A percentile compares a stretch with the other conserved stretches of the same genome.
Evolutionary conservation across 2,888 invertebrate genomes (phyloP).

Genomic region (Leptura quadrifasciata): DNA sequence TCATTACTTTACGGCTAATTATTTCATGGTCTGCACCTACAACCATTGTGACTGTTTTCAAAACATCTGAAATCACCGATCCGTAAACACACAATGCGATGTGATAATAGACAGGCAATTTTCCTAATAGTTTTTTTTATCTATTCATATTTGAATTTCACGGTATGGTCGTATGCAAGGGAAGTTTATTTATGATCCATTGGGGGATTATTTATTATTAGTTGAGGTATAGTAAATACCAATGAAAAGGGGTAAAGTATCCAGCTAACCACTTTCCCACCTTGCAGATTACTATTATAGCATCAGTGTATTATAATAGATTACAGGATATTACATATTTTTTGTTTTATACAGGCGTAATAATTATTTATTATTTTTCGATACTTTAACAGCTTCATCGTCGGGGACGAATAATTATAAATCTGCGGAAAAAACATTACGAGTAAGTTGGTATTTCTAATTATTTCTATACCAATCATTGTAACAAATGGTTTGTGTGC

Average conservation of each 20-base stretch:
- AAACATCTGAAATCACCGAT: constrained; percentile 61
- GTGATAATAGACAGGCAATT: constrained; percentile 63
- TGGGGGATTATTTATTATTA: constrained; percentile 25
- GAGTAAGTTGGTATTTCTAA: too few species aligned
- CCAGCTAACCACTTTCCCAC: constrained; percentile 11
- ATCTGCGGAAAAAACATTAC: too few species aligned
- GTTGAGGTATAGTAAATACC: neutral
- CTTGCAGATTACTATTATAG: constrained; percentile 12
- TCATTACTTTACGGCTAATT: neutral
- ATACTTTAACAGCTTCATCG: too few species aligned
- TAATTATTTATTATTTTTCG: too few species aligned
- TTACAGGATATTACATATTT: neutral
- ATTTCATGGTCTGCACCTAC: neutral
- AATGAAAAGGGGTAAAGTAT: constrained; percentile 13
- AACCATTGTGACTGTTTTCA: neutral
- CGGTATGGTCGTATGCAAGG: constrained; percentile 21
- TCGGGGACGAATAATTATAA: too few species aligned
- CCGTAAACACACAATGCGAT: constrained; percentile 62
- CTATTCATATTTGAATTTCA: constrained; percentile 48
- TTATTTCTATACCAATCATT: too few species aligned
- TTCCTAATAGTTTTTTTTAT: constrained; percentile 59
- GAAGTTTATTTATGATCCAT: constrained; percentile 4
- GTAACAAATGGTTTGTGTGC: too few species aligned
- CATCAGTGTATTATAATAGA: neutral
- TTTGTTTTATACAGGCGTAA: too few species aligned